Conservation (phyloP, 2,797 vertebrate genomes). For the Lithobates sylvaticus region DNA sequence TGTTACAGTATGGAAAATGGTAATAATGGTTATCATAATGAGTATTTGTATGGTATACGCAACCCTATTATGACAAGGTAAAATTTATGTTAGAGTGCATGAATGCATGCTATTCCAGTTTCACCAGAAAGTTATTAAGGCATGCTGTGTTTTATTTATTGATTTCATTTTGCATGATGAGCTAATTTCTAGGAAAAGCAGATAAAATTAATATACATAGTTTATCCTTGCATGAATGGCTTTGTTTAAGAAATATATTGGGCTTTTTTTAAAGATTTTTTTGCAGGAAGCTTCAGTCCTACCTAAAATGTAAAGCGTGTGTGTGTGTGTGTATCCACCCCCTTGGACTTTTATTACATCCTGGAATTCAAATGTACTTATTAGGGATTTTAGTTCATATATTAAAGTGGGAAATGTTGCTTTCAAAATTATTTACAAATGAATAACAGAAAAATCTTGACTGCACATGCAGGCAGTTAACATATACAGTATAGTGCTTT, state of each 20-base stretch:
- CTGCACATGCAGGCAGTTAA: too few relatives aligned
- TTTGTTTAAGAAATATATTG: neutral
- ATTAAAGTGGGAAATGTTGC: too few relatives aligned
- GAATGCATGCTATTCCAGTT: slow-evolving; percentile 47
- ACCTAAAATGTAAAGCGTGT: neutral
- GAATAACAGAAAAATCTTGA: too few relatives aligned
- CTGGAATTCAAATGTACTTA: too few relatives aligned
- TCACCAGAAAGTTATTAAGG: slow-evolving; percentile 17
- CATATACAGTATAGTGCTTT: too few relatives aligned
- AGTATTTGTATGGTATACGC: slow-evolving; percentile 88
- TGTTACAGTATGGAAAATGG: slow-evolving; percentile 94
- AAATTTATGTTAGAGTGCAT: slow-evolving; percentile 74
- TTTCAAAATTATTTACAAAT: too few relatives aligned
- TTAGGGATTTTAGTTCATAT: too few relatives aligned
- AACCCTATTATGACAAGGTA: slow-evolving; percentile 93
- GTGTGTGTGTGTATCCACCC: neutral
- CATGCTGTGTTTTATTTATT: neutral
- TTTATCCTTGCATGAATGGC: neutral
- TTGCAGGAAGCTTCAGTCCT: neutral
- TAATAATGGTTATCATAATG: slow-evolving; percentile 99
- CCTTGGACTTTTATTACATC: too few relatives aligned
- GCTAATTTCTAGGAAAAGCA: neutral
- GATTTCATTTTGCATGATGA: neutral
- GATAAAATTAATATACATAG: neutral
- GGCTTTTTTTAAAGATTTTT: neutral